Conservation (phyloP, 2,888 invertebrate species). For the Stegophylla sp. region DNA sequence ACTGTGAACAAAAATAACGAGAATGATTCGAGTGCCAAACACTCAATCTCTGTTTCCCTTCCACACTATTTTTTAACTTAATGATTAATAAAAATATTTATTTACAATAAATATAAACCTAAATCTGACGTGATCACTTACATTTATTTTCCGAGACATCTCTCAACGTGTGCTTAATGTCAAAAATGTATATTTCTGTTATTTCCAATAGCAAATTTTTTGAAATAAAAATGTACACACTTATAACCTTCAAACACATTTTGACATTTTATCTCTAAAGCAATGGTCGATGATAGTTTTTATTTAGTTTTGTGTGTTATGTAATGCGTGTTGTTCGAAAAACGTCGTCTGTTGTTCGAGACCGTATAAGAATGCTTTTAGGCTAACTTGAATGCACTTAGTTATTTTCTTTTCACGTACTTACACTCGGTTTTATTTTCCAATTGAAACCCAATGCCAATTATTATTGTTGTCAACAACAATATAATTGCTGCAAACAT, state of each 20-base stretch:
- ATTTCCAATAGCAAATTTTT: neutral
- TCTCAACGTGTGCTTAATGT: neutral
- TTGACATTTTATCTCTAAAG: neutral
- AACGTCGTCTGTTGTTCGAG: constrained; percentile 1
- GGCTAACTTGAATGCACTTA: neutral
- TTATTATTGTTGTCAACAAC: neutral
- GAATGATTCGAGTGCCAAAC: too few species aligned
- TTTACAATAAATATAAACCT: neutral
- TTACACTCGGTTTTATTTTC: constrained; percentile 5
- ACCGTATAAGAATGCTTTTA: constrained; percentile 7
- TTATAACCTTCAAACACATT: constrained; percentile 1
- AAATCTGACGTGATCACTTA: neutral
- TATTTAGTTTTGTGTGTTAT: constrained; percentile 21
- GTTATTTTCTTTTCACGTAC: constrained; percentile 20
- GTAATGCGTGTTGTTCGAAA: neutral
- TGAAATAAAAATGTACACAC: neutral
- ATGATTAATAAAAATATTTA: too few species aligned
- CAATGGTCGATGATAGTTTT: constrained; percentile 1
- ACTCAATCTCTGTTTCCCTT: too few species aligned
- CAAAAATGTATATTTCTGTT: neutral
- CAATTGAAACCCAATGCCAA: constrained; percentile 7
- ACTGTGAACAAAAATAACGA: too few species aligned
- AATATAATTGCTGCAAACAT: neutral
- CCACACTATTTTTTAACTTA: too few species aligned
- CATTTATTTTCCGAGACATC: neutral